Evolutionary conservation across 2,888 invertebrate species (phyloP).

Genomic region (Melanostoma mellinum): DNA sequence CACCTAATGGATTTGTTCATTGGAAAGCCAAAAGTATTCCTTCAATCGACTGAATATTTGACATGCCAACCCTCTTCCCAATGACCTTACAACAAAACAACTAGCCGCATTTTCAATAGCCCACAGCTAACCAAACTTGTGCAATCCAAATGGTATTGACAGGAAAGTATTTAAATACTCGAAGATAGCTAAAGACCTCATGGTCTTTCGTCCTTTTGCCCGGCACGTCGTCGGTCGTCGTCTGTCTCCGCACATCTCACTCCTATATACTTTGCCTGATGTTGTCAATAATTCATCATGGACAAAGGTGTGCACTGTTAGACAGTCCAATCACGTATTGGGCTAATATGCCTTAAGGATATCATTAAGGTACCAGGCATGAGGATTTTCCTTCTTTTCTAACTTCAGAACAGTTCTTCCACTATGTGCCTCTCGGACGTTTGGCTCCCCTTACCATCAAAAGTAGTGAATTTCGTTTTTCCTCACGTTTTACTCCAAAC

Average conservation of each 20-base stretch:
- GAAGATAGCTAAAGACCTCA: slow-evolving; percentile 43
- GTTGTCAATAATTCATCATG: slow-evolving; percentile 72
- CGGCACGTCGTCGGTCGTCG: slow-evolving; percentile 14
- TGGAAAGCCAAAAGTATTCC: slow-evolving; percentile 45
- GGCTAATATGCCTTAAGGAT: slow-evolving; percentile 73
- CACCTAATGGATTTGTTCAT: slow-evolving; percentile 62
- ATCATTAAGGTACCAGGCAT: slow-evolving; percentile 71
- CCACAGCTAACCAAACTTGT: slow-evolving; percentile 8
- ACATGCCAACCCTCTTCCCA: slow-evolving; percentile 35
- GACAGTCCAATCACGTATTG: slow-evolving; percentile 67
- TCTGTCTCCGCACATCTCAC: neutral
- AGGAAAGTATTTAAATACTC: slow-evolving; percentile 62
- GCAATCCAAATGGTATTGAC: slow-evolving; percentile 39
- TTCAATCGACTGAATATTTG: slow-evolving; percentile 64
- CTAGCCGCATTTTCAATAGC: neutral
- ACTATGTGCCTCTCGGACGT: neutral
- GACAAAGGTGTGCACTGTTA: slow-evolving; percentile 63
- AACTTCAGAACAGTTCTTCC: slow-evolving; percentile 40
- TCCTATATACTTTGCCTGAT: slow-evolving; percentile 20
- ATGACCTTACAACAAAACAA: slow-evolving; percentile 33
- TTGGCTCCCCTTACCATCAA: neutral
- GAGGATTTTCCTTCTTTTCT: slow-evolving; percentile 57
- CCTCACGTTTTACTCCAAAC: slow-evolving; percentile 58
- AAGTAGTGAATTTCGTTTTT: slow-evolving; percentile 65
- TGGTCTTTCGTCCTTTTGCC: slow-evolving; percentile 52